A percentile compares a stretch with the other conserved stretches of the same genome.
Conservation (phyloP, 2,797 vertebrate species). For the Anomalospiza imberbis region DNA sequence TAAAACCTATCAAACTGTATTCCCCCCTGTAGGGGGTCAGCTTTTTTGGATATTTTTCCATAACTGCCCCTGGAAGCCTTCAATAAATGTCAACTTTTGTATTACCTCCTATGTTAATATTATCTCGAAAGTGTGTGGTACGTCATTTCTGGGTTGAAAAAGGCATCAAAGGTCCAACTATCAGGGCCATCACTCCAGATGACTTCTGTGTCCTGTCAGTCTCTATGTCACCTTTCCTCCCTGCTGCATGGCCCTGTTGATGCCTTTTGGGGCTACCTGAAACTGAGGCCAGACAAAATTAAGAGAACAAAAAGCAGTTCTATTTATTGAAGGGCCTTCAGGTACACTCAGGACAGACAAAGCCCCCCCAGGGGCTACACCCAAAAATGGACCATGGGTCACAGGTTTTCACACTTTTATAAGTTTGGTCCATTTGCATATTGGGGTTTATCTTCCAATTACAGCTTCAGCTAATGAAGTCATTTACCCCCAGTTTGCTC, state of each 20-base stretch:
- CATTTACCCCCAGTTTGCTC: accelerated
- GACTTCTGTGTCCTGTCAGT: background rate
- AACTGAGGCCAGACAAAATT: background rate
- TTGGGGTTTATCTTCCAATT: background rate
- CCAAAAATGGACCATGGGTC: accelerated
- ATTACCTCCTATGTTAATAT: no score
- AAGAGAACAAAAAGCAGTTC: background rate
- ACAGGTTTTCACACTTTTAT: accelerated
- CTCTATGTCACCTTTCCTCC: background rate
- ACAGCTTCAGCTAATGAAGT: background rate
- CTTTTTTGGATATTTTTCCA: background rate
- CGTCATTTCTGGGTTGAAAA: background rate
- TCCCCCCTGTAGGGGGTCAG: background rate
- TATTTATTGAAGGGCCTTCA: background rate
- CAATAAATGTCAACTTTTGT: background rate
- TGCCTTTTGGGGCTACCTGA: background rate
- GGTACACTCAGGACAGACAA: background rate
- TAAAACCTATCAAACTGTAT: background rate
- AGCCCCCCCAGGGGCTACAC: background rate
- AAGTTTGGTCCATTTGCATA: background rate
- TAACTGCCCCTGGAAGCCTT: background rate
- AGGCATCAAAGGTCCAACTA: background rate
- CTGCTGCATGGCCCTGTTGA: background rate
- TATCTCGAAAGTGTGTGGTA: accelerated
- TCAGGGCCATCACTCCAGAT: background rate